Conservation (phyloP, 92 coral and sea anemone species). For the Epizoanthus ramosus region DNA sequence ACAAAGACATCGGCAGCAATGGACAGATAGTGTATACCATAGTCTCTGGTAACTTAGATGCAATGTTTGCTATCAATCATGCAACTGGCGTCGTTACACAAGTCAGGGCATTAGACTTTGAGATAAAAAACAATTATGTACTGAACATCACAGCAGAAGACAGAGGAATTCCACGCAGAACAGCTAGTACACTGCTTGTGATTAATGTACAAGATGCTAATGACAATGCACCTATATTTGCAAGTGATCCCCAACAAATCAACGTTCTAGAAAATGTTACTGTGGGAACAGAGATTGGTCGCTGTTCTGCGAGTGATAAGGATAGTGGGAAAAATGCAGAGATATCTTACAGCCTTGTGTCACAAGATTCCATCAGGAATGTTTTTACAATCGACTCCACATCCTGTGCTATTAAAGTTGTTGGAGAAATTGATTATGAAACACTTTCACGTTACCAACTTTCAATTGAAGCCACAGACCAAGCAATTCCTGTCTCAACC, state of each 20-base stretch:
- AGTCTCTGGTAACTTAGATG: constrained; percentile 81
- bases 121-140: constrained; percentile 58
- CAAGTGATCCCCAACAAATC: constrained; percentile 43
- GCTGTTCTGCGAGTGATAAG: constrained; percentile 78
- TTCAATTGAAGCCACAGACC: constrained; percentile 78
- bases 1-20: constrained; percentile 82
- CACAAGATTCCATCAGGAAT: constrained; percentile 59
- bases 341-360: constrained; percentile 64
- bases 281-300: constrained; percentile 64
- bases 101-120: constrained; percentile 81
- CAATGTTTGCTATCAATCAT: constrained; percentile 78
- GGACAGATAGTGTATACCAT: constrained; percentile 82
- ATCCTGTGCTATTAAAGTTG: constrained; percentile 63
- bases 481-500: constrained; percentile 63
- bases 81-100: constrained; percentile 76
- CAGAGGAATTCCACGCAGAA: constrained; percentile 71
- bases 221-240: constrained; percentile 82
- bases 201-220: constrained; percentile 82
- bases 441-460: constrained; percentile 58
- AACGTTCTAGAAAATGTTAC: constrained; percentile 71
- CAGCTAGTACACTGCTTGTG: constrained; percentile 59
- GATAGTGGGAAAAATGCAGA: constrained; percentile 87
- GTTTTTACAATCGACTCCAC: constrained; percentile 64
- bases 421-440: constrained; percentile 73
- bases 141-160: constrained; percentile 88